Base-by-base conservation (phyloP, 2,113 vertebrate genomes). In the Hypomesus transpacificus region DNA sequence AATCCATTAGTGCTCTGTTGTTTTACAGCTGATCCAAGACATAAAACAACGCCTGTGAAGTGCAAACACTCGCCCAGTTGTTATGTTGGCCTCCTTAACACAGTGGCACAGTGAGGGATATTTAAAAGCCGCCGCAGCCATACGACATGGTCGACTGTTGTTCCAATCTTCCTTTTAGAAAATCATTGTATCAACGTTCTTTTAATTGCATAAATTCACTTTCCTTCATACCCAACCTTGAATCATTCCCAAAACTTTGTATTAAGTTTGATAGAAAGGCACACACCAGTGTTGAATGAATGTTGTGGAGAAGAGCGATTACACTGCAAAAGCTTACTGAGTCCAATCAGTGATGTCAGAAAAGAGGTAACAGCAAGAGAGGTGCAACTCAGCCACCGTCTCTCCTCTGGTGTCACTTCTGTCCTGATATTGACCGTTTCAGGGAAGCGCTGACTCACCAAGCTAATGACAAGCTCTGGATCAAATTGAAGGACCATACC, bases 1-100 rank as follows among this genome's bases (percentile, higher is more conserved):
- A 81, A 71, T 81, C 84, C 87, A 89, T 88, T 88, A 88, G 77
- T 52, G 69, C 78, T 78, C 79, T 66, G 78, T 80, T 87, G 67
- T 86, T 89, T 85, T 82, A 84, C 71, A 56, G 4, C 18, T 24
- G 68, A 75, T 73, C 11, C 54, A 24, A 80, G 72, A 82, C 70
- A 80, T 81, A 75, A 62, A 81, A 66, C 66, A 2, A 0, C 71
- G 76, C 78, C n/a, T 4, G 69, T 67, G 80, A 85, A 88, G 81
- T 77, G 82, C 77, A 75, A 85, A 81, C 75, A 80, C 82, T 80
- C 76, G 76, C 24, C 17, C 66, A 68, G 64, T 79, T 80, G 74
- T 78, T 80, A 73, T 73, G 70, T 28, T 17, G 57, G 56, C 62
- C 3, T 5, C 70, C 78, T 83, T 74, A 82, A 84, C 61, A 76